Evolutionary conservation across 2,888 invertebrate genomes (phyloP).

Genomic region (Tuta absoluta): DNA sequence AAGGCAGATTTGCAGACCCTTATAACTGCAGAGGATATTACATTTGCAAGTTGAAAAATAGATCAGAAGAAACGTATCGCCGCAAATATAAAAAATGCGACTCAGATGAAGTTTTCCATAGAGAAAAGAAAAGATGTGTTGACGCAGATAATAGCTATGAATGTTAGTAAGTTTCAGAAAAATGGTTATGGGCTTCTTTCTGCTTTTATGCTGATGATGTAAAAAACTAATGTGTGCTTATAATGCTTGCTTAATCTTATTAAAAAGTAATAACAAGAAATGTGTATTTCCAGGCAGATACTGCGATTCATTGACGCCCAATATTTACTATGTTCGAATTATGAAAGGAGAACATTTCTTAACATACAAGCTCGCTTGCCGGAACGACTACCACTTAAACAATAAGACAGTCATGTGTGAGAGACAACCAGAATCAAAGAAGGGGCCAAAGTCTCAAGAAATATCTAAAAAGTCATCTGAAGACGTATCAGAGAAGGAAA

Average conservation of each 20-base stretch:
- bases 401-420: background rate
- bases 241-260: background rate
- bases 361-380: conserved; percentile 1
- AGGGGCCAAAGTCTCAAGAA: background rate
- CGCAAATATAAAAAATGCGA: conserved; percentile 66
- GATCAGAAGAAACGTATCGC: conserved; percentile 45
- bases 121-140: conserved; percentile 59
- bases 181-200: background rate
- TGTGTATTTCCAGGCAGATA: conserved; percentile 14
- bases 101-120: conserved; percentile 67
- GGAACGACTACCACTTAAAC: conserved; percentile 1
- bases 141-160: conserved; percentile 62
- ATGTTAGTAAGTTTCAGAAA: conserved; percentile 37
- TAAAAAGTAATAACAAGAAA: background rate
- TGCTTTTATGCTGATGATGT: background rate
- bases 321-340: conserved; percentile 11
- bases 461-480: background rate
- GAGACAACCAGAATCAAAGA: background rate
- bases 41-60: conserved; percentile 58
- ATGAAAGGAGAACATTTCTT: background rate
- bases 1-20: conserved; percentile 63
- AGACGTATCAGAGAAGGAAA: conserved; percentile 18
- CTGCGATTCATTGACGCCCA: conserved; percentile 1
- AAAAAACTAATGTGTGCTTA: background rate
- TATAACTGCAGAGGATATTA: conserved; percentile 72